Base-by-base conservation (phyloP, 2,113 vertebrate species). In the Oryzias curvinotus region DNA sequence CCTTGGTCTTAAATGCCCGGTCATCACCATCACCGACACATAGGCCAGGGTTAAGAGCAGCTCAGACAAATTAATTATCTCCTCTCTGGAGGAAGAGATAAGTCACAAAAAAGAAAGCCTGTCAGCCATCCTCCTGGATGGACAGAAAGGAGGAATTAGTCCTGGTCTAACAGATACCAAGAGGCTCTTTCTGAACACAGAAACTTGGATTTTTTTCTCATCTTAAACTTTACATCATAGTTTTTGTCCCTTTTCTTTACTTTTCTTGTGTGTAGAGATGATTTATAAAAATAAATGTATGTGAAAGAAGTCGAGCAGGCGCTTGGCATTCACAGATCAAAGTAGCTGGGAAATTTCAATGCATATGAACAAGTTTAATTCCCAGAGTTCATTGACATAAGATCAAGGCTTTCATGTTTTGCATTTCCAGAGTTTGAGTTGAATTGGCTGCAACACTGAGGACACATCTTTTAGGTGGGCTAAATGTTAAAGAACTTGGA, bases 41-140 rank as follows among this genome's bases (percentile, higher is more conserved):
- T 57, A 61, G 66, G 54, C 73, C 58, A 3, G 65, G 82, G 82
- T 85, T 87, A 87, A 87, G 64, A 84, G 74, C 78, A 78, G 62
- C 82, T 74, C 76, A 83, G 78, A 78, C 78, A 86, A 86, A 87
- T 85, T 74, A 81, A 88, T 90, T 75, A 84, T 78, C 81, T 75
- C 57, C 73, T 63, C 81, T 80, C 68, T 68, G 51, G 66, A 72
- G 78, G 57, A 23, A 81, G 44, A 70, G 67, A 77, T 75, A 79
- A 81, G 62, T 86, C 81, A 80, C 23, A 47, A 62, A 69, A 23
- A 75, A 75, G 52, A 43, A 54, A 65, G 43, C 70, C 76, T 77
- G 57, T 52, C 74, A 82, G 81, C 69, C 65, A 54, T 57, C 25
- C 57, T 78, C 56, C 51, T 60, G 54, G 54, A 41, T 69, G 62